Conservation (phyloP, 2,888 invertebrate genomes). For the Lissonota sp. region DNA sequence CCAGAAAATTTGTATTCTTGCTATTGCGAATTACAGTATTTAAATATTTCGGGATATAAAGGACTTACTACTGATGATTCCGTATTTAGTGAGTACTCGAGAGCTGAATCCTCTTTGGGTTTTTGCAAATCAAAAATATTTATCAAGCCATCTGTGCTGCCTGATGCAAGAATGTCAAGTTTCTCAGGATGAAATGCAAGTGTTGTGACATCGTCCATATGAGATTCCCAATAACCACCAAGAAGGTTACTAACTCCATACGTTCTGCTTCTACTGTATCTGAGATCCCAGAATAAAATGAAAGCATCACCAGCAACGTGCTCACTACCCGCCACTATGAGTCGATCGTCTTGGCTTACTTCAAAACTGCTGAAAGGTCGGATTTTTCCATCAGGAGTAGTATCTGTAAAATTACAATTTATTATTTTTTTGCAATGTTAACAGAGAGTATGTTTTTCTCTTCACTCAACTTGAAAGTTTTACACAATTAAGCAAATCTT, state of each 20-base stretch:
- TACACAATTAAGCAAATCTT: too few species aligned
- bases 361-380: slow-evolving; percentile 90
- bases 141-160: slow-evolving; percentile 93
- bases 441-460: neutral
- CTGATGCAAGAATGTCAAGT: slow-evolving; percentile 89
- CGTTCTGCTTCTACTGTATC: slow-evolving; percentile 84
- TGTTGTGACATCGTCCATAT: slow-evolving; percentile 91
- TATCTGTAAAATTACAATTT: slow-evolving; percentile 69
- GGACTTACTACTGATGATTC: slow-evolving; percentile 89
- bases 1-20: slow-evolving; percentile 16
- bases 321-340: slow-evolving; percentile 91
- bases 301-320: slow-evolving; percentile 89
- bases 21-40: slow-evolving; percentile 12
- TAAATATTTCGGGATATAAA: neutral
- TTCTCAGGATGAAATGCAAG: slow-evolving; percentile 88
- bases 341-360: slow-evolving; percentile 88
- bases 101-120: slow-evolving; percentile 91
- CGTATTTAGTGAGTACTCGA: slow-evolving; percentile 90
- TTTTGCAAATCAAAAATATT: slow-evolving; percentile 93
- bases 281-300: slow-evolving; percentile 92
- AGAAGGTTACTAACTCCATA: slow-evolving; percentile 84
- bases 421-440: neutral
- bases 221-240: slow-evolving; percentile 94
- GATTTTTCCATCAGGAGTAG: slow-evolving; percentile 81
- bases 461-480: too few species aligned